Percentiles rank a stretch among this genome's conserved stretches.
These are phyloP conservation scores for Dynastes hyllus DNA, from an alignment of 2,888 invertebrate species.

Conservation along the genomic window DNA sequence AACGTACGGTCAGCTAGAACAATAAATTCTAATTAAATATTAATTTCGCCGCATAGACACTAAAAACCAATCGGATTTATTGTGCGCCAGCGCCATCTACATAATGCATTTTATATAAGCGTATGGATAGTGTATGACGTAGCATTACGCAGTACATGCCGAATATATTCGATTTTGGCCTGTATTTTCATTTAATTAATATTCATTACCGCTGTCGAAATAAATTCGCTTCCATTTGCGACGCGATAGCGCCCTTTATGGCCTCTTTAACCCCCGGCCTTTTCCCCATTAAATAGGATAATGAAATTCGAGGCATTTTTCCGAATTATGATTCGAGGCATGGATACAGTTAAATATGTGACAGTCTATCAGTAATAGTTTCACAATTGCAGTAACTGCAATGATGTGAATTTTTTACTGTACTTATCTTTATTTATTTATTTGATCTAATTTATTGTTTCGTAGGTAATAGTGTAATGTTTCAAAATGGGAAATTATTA, in stretches of 20 bases:
- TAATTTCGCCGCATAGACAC: constrained; percentile 26
- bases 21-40: constrained; percentile 45
- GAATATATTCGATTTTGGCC: constrained; percentile 12
- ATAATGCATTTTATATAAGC: not conserved
- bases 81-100: not conserved
- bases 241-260: not conserved
- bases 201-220: constrained; percentile 29
- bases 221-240: constrained; percentile 34
- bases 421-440: too few relatives aligned
- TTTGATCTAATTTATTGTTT: too few relatives aligned
- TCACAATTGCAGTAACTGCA: not conserved
- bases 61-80: constrained; percentile 38
- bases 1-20: not conserved
- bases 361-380: not conserved
- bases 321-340: not conserved
- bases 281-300: not conserved
- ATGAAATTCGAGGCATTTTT: constrained; percentile 8
- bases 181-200: constrained; percentile 41
- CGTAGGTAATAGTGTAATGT: too few relatives aligned
- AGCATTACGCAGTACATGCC: not conserved
- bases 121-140: not conserved
- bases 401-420: too few relatives aligned
- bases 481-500: too few relatives aligned
- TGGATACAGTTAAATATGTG: too few relatives aligned
- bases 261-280: not conserved